Evolutionary conservation across 2,113 vertebrate genomes (phyloP).

Genomic region (Gadus chalcogrammus): DNA sequence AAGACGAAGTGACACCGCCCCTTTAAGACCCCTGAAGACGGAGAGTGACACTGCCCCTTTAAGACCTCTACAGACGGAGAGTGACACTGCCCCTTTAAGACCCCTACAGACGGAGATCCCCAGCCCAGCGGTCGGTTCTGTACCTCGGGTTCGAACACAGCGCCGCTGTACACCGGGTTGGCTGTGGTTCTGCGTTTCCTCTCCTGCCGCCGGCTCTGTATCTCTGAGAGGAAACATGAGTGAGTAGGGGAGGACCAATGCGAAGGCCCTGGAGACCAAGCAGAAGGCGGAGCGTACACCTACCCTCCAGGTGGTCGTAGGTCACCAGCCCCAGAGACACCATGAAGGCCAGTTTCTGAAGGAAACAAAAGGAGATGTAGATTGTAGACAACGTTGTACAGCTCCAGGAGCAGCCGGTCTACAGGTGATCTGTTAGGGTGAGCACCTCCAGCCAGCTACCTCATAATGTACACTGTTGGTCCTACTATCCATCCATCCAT

Average conservation of each 20-base stretch:
- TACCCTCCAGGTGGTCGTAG: slow-evolving; percentile 96
- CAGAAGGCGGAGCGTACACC: slow-evolving; percentile 13
- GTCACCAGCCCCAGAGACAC: slow-evolving; percentile 95
- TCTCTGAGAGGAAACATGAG: slow-evolving; percentile 76
- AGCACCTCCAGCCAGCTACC: not conserved
- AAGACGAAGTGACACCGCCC: too few species aligned
- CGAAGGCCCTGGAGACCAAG: not conserved
- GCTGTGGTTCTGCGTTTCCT: slow-evolving; percentile 97
- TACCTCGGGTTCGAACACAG: slow-evolving; percentile 98
- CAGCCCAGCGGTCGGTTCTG: not conserved
- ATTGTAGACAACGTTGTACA: not conserved
- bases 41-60: too few species aligned
- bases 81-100: too few species aligned
- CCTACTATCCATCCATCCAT: too few species aligned
- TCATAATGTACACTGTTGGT: too few species aligned
- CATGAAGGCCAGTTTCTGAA: slow-evolving; percentile 99
- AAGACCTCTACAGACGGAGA: too few species aligned
- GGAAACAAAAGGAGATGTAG: slow-evolving; percentile 9
- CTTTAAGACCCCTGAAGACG: too few species aligned
- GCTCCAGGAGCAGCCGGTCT: not conserved
- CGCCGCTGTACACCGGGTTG: slow-evolving; percentile 97
- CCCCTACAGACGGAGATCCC: too few species aligned
- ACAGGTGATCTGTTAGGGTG: too few species aligned
- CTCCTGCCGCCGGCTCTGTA: slow-evolving; percentile 97
- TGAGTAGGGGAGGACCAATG: not conserved